These are phyloP conservation scores for Achlya flavicornis DNA, from an alignment of 2,888 invertebrate genomes.

Conservation along the genomic window DNA sequence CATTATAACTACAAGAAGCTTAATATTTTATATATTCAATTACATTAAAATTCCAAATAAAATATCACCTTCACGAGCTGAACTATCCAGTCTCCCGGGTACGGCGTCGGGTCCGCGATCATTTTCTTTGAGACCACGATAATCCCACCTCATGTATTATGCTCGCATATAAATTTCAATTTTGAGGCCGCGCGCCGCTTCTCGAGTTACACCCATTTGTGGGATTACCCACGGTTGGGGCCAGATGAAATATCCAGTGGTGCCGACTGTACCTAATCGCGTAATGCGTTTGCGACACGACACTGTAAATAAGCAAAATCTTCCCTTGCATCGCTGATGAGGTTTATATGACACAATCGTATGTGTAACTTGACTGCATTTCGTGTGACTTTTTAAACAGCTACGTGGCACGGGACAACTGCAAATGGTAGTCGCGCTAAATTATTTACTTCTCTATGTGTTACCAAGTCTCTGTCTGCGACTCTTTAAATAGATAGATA, in stretches of 20 bases:
- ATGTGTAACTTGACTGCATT: neutral
- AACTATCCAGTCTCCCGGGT: slow-evolving; percentile 46
- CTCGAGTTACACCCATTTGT: slow-evolving; percentile 79
- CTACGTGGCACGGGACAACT: neutral
- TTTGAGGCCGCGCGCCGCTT: slow-evolving; percentile 70
- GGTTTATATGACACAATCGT: neutral
- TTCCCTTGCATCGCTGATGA: neutral
- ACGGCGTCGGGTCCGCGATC: slow-evolving; percentile 28
- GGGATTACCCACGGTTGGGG: slow-evolving; percentile 57
- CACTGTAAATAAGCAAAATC: slow-evolving; percentile 59
- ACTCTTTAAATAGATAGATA: neutral
- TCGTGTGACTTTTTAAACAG: neutral
- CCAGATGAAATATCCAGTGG: slow-evolving; percentile 13
- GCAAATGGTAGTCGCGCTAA: too few species aligned
- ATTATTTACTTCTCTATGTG: too few species aligned
- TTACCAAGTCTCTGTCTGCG: neutral
- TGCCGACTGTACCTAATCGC: slow-evolving; percentile 52
- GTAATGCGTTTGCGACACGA: slow-evolving; percentile 65
- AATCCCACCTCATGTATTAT: slow-evolving; percentile 78
- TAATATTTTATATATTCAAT: neutral
- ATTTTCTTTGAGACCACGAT: slow-evolving; percentile 42
- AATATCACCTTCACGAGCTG: slow-evolving; percentile 11
- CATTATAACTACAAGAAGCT: too few species aligned
- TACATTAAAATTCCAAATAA: slow-evolving; percentile 10
- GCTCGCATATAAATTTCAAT: slow-evolving; percentile 83